Evolutionary conservation across 2,113 vertebrate species (phyloP).

Genomic region (Atlantisia rogersi): DNA sequence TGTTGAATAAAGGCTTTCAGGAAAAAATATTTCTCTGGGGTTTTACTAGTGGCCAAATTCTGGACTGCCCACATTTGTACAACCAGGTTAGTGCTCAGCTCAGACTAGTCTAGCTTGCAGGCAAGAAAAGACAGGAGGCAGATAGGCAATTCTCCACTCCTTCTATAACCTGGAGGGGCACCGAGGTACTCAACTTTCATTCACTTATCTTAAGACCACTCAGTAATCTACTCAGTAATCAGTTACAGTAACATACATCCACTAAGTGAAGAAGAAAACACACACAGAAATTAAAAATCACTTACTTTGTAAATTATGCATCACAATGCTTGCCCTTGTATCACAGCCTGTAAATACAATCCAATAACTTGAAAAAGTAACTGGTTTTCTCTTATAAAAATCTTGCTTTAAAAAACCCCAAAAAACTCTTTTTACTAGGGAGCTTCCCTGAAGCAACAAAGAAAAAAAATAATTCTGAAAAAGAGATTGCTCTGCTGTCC

Average conservation of each 20-base stretch:
- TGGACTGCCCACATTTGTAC: not conserved
- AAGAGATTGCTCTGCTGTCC: conserved; percentile 13
- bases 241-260: not conserved
- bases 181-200: not conserved
- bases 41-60: conserved; percentile 1
- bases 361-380: conserved; percentile 25
- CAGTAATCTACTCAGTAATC: not conserved
- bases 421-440: conserved; percentile 20
- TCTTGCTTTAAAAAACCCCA: not conserved
- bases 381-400: not conserved
- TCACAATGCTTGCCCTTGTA: conserved; percentile 64
- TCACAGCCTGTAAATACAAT: conserved; percentile 4
- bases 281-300: conserved; percentile 64
- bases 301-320: conserved; percentile 96
- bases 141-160: conserved; percentile 57
- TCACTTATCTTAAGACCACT: not conserved
- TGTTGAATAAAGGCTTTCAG: not conserved
- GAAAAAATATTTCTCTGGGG: not conserved
- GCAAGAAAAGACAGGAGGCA: conserved; percentile 22
- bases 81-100: conserved; percentile 28
- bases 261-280: not conserved
- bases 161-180: not conserved
- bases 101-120: conserved; percentile 56
- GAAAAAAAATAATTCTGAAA: not conserved
- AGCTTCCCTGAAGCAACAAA: conserved; percentile 2